Conservation (phyloP, 2,797 vertebrate species). For the Pempheris klunzingeri region DNA sequence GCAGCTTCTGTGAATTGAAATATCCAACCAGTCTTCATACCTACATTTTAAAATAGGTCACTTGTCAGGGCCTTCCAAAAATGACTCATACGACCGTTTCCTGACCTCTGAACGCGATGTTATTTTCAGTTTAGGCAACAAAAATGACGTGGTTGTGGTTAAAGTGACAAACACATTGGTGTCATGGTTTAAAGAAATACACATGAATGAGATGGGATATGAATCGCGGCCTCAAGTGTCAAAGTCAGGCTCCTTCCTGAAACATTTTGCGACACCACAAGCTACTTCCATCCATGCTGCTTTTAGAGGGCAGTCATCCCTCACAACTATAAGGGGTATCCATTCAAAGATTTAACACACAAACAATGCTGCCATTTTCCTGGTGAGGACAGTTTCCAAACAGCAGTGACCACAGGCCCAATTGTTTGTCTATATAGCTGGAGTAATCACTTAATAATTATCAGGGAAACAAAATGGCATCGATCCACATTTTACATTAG, state of each 20-base stretch:
- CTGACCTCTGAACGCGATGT: no score
- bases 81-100: no score
- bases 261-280: not conserved
- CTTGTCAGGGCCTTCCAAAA: no score
- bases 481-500: constrained; percentile 25
- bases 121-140: not conserved
- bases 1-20: no score
- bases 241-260: not conserved
- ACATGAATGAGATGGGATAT: no score
- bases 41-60: no score
- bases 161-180: no score
- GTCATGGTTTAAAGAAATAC: not conserved
- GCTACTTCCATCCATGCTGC: not conserved
- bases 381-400: not conserved
- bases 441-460: constrained; percentile 25
- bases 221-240: not conserved
- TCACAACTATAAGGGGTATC: not conserved
- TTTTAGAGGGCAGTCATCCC: not conserved
- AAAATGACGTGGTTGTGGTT: not conserved
- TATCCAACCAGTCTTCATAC: no score
- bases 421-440: not conserved
- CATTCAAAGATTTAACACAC: not conserved
- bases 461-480: constrained; percentile 19
- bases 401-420: constrained; percentile 2
- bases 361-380: not conserved